Evolutionary conservation across 2,888 invertebrate species (phyloP), one percentile per base, ranked within the genome.

Genomic region (Drosophila borealis): DNA sequence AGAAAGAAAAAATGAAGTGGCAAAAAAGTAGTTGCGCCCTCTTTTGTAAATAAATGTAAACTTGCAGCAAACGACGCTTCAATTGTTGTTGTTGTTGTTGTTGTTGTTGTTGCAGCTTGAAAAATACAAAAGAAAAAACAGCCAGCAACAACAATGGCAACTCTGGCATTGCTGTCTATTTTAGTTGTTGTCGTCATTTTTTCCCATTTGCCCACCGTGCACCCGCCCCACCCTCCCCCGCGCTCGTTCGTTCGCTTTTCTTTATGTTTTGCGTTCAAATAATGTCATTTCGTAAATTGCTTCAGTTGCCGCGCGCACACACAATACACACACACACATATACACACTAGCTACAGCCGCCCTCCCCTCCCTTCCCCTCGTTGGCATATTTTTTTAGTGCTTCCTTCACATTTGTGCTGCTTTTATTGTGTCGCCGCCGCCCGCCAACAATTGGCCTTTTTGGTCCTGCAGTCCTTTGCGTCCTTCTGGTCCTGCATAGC

Each of bases 271-370:
- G 86, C 75, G 80, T 78, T 86, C 88, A 80, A 88, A 85, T 85
- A 84, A 84, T 84, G 88, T 82, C 84, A 88, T 84, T 84, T 85
- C 63, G 86, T 85, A 88, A 84, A 84, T 84, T 86, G 88, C 84
- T 82, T 78, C 86, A 88, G 70, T 84, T 71, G 65, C 48, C 57
- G 33, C 41, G 21, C 53, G 19, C 10, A 6, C 19, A 33, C 41
- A 55, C 44, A 11, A 29, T 45, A 45, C 59, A 36, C 29, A 49
- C 55, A 14, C 63, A 61, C 44, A 37, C 25, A 11, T 33, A 50
- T 51, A 63, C 57, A 33, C 70, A 14, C 19, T 49, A 19, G 9
- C 6, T 34, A 34, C 11, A 36, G 36, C 1, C 29, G 29, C 8
- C 29, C 29, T 8, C 2, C 46, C 54, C 51, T 46, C 14, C 51